Evolutionary conservation across 2,888 invertebrate species (phyloP).

Genomic region (Phragmatobia fuliginosa): DNA sequence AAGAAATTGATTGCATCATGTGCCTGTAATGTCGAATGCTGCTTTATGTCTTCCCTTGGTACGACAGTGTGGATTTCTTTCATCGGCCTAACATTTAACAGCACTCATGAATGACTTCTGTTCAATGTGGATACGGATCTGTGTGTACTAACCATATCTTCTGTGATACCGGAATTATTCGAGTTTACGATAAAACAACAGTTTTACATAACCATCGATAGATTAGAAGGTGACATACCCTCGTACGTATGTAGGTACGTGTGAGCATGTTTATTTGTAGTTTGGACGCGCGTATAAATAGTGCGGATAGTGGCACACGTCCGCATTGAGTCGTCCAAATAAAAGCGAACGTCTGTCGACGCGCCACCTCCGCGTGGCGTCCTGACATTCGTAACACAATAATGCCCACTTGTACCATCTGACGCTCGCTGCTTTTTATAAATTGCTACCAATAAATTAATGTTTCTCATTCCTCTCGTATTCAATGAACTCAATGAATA

Average conservation of each 20-base stretch:
- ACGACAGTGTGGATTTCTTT: not conserved
- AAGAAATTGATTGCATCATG: too few relatives aligned
- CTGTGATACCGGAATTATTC: not conserved
- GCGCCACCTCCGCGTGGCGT: not conserved
- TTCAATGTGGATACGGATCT: not conserved
- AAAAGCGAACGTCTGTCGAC: slow-evolving; percentile 2
- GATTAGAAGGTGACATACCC: not conserved
- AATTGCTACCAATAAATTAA: not conserved
- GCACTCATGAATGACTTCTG: not conserved
- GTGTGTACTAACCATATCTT: not conserved
- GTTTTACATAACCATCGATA: not conserved
- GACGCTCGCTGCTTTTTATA: not conserved
- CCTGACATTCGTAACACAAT: not conserved
- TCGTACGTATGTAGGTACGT: not conserved
- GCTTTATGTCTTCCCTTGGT: slow-evolving; percentile 4
- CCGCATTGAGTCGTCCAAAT: slow-evolving; percentile 5
- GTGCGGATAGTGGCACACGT: not conserved
- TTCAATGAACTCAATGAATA: not conserved
- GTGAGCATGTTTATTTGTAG: slow-evolving; percentile 4
- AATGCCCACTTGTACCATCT: not conserved
- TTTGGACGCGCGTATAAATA: slow-evolving; percentile 4
- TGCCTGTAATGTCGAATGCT: not conserved
- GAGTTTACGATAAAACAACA: not conserved
- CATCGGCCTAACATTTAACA: not conserved
- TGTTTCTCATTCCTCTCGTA: not conserved